phyloP scores from a whole-genome alignment of 2,888 invertebrate genomes.

The Mythimna lalbum region DNA sequence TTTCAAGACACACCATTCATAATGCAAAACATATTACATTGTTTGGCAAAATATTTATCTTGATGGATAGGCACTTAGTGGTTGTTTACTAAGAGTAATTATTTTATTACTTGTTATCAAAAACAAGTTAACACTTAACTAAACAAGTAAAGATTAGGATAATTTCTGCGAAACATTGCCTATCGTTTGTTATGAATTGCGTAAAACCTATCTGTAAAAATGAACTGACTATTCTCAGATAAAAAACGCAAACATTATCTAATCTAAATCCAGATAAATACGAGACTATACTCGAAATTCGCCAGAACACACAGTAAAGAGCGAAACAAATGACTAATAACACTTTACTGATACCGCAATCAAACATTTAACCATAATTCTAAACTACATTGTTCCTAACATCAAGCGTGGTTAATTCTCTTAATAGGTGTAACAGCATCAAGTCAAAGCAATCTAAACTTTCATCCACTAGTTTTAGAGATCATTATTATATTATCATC shows the following conservation, averaged over 20 bases:
- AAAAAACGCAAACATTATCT: constrained; percentile 39
- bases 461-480: constrained; percentile 63
- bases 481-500: constrained; percentile 65
- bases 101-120: not conserved
- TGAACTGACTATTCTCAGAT: constrained; percentile 1
- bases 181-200: constrained; percentile 14
- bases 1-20: constrained; percentile 12
- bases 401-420: constrained; percentile 82
- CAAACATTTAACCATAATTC: constrained; percentile 64
- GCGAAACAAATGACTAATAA: constrained; percentile 49
- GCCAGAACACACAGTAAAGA: constrained; percentile 19
- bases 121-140: constrained; percentile 5
- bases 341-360: constrained; percentile 65
- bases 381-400: constrained; percentile 74
- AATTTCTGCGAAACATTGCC: constrained; percentile 4
- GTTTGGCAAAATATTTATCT: not conserved
- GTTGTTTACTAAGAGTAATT: not conserved
- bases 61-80: not conserved
- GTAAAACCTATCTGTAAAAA: constrained; percentile 13
- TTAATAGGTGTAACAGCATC: constrained; percentile 78
- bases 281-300: constrained; percentile 15
- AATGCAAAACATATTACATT: constrained; percentile 4
- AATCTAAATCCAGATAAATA: constrained; percentile 42
- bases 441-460: constrained; percentile 61
- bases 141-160: constrained; percentile 19